Evolutionary conservation across 1,140 invertebrate species (phyloP).

Genomic region (Drosophila chauvacae): DNA sequence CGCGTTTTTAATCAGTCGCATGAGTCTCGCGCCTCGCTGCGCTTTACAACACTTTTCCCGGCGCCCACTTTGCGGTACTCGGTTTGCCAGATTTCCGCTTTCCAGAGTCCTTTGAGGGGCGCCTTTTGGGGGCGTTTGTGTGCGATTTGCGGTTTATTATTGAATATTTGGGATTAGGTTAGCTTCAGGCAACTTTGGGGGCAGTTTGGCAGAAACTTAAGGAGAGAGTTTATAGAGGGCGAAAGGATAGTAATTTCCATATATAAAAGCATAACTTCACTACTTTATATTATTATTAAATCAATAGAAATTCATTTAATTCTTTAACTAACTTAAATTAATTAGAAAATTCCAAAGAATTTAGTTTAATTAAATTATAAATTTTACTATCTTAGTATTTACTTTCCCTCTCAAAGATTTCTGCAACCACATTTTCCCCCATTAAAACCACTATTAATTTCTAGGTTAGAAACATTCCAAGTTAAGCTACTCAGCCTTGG

Average conservation of each 20-base stretch:
- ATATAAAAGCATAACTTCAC: not conserved
- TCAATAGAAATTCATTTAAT: not conserved
- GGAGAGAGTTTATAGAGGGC: not conserved
- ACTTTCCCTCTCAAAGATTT: not conserved
- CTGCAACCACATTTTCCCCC: not conserved
- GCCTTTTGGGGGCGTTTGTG: constrained; percentile 9
- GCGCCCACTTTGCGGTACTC: constrained; percentile 45
- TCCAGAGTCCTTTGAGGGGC: constrained; percentile 2
- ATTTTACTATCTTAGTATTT: too few relatives aligned
- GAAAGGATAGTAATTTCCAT: too few relatives aligned
- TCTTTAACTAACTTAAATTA: too few relatives aligned
- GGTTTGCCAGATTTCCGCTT: constrained; percentile 16
- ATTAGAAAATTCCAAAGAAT: not conserved
- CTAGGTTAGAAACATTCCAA: not conserved
- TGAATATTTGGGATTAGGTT: constrained; percentile 41
- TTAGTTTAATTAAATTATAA: not conserved
- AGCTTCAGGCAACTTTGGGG: not conserved
- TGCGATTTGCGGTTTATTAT: constrained; percentile 42
- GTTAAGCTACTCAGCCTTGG: not conserved
- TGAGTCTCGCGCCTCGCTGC: constrained; percentile 62
- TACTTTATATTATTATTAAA: not conserved
- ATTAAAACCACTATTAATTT: constrained; percentile 1
- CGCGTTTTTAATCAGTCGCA: constrained; percentile 77
- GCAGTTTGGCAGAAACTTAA: not conserved
- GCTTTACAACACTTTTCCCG: constrained; percentile 56